Conservation (phyloP, 37 sponge, comb jelly and placozoan species). For the Crambe crambe region DNA sequence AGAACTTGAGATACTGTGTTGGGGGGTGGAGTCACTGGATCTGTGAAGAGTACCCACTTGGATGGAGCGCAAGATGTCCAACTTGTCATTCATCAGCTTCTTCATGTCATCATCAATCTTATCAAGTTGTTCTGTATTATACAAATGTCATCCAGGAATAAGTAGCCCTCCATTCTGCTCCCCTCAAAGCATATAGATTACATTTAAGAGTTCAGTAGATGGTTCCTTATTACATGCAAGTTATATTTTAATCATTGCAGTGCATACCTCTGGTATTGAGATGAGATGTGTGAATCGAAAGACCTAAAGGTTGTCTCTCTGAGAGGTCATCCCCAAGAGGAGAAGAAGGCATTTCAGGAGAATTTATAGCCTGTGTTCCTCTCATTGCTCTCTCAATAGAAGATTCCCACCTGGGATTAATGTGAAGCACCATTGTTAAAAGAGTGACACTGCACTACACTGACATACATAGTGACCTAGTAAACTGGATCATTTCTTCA, state of each 20-base stretch:
- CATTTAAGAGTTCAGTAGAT: too few relatives aligned
- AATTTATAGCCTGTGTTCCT: conserved; percentile 1
- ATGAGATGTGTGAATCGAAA: neutral
- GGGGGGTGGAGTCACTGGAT: neutral
- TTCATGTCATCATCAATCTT: conserved; percentile 75
- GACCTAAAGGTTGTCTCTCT: neutral
- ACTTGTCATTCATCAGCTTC: conserved; percentile 51
- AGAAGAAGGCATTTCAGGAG: conserved; percentile 24
- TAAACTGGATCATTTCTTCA: too few relatives aligned
- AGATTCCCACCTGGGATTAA: conserved; percentile 46
- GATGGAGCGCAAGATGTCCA: conserved; percentile 41
- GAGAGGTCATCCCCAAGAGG: conserved; percentile 4
- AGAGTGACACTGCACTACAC: too few relatives aligned
- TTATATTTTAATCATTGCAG: too few relatives aligned
- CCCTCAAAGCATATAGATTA: neutral
- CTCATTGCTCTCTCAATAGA: conserved; percentile 52
- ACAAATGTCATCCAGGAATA: neutral
- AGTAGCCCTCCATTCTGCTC: neutral
- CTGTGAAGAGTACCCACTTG: conserved; percentile 14
- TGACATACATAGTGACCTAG: neutral
- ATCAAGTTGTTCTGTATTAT: conserved; percentile 54
- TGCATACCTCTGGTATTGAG: conserved; percentile 23
- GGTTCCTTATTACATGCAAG: neutral
- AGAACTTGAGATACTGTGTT: neutral
- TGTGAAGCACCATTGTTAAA: too few relatives aligned